Conservation (phyloP, 2,797 vertebrate genomes). For the Parauchenoglanis ngamensis region DNA sequence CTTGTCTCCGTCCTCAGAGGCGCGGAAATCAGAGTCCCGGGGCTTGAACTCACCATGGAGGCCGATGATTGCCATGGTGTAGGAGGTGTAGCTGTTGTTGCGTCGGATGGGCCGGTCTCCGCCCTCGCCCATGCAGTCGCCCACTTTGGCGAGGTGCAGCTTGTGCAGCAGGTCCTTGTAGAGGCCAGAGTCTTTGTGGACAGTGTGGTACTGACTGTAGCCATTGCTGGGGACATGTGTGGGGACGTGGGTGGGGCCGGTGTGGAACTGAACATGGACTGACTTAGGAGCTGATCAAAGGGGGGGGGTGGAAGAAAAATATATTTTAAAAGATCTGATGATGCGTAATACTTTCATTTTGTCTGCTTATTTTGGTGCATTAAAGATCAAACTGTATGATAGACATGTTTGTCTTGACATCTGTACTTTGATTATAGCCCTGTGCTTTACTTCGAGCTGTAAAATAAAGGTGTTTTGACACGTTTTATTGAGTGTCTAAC, state of each 20-base stretch:
- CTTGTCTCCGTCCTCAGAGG: slow-evolving; percentile 78
- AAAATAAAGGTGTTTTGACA: background rate
- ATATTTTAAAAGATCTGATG: background rate
- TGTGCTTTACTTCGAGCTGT: background rate
- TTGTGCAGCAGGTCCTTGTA: slow-evolving; percentile 98
- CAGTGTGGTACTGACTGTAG: slow-evolving; percentile 95
- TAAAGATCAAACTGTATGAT: background rate
- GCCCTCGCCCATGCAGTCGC: slow-evolving; percentile 94
- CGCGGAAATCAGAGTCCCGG: slow-evolving; percentile 76
- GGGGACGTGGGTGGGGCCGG: slow-evolving; percentile 71
- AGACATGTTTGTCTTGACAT: background rate
- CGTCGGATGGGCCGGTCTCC: slow-evolving; percentile 88
- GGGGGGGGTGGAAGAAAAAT: background rate
- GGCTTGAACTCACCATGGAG: slow-evolving; percentile 84
- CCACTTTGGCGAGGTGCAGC: slow-evolving; percentile 92
- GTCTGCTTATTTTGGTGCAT: background rate
- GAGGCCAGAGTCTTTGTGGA: slow-evolving; percentile 96
- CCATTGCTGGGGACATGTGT: slow-evolving; percentile 78
- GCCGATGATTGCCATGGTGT: slow-evolving; percentile 99
- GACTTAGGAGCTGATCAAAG: slow-evolving; percentile 63
- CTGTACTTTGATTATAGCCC: background rate
- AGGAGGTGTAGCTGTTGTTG: slow-evolving; percentile 98
- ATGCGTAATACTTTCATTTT: background rate
- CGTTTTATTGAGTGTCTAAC: background rate
- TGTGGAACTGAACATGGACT: slow-evolving; percentile 82